Evolutionary conservation across 2,113 vertebrate genomes (phyloP).

Genomic region (Cyprinodon tularosa): DNA sequence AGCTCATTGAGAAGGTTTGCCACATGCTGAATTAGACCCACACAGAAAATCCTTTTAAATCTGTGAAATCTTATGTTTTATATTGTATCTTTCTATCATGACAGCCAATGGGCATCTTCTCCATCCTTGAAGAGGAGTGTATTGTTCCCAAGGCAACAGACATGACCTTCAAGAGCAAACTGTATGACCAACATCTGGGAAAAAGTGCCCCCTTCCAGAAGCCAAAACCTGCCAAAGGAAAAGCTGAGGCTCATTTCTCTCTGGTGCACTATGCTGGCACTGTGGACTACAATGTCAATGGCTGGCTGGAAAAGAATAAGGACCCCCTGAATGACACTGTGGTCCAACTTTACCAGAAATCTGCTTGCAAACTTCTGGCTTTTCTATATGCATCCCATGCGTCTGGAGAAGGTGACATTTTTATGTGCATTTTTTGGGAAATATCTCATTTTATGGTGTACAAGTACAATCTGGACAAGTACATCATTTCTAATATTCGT

Average conservation of each 20-base stretch:
- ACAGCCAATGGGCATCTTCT: slow-evolving; percentile 84
- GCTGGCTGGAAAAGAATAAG: slow-evolving; percentile 81
- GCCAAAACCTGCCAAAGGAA: slow-evolving; percentile 73
- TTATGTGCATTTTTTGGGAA: neutral
- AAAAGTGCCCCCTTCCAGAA: slow-evolving; percentile 67
- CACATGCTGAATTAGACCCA: neutral
- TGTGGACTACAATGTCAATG: slow-evolving; percentile 76
- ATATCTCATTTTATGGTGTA: neutral
- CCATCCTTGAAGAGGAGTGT: slow-evolving; percentile 81
- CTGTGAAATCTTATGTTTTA: neutral
- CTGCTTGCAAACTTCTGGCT: slow-evolving; percentile 59
- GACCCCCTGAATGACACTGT: slow-evolving; percentile 87
- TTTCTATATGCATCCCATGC: slow-evolving; percentile 53
- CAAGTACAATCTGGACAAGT: too few relatives aligned
- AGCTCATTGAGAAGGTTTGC: slow-evolving; percentile 86
- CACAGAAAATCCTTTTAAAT: neutral
- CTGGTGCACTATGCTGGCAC: slow-evolving; percentile 78
- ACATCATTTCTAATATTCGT: neutral
- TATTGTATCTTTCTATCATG: slow-evolving; percentile 1
- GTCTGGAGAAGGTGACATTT: slow-evolving; percentile 37
- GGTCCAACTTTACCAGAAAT: slow-evolving; percentile 80
- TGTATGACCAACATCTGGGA: slow-evolving; percentile 90
- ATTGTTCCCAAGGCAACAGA: slow-evolving; percentile 76
- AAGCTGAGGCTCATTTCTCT: slow-evolving; percentile 76
- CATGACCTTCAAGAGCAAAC: slow-evolving; percentile 89